A percentile compares a stretch with the other conserved stretches of the same genome.
phyloP scores from a whole-genome alignment of 1,140 invertebrate species.

The Chlorops oryzae region DNA sequence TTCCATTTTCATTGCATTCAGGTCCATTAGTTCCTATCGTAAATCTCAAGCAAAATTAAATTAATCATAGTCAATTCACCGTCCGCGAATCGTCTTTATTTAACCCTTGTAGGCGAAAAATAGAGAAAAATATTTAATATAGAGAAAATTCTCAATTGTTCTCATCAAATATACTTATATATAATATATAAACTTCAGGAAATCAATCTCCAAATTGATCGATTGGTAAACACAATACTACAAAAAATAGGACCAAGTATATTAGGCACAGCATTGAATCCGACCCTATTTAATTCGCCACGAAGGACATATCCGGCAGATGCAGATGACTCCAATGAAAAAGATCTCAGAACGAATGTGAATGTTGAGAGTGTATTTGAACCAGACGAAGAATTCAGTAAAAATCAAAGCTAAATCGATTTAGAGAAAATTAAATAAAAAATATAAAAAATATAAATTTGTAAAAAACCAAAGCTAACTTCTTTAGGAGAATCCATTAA shows the following conservation, averaged over 20 bases:
- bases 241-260: constrained; percentile 37
- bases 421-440: constrained; percentile 1
- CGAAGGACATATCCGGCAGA: neutral
- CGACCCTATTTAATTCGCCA: constrained; percentile 18
- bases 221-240: constrained; percentile 40
- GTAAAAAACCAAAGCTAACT: constrained; percentile 4
- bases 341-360: neutral
- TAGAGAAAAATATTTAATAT: too few species aligned
- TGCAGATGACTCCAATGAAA: neutral
- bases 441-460: neutral
- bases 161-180: neutral
- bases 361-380: constrained; percentile 1
- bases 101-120: too few species aligned
- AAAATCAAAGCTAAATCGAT: neutral
- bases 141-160: neutral
- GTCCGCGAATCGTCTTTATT: too few species aligned
- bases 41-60: too few species aligned
- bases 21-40: too few species aligned
- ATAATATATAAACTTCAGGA: constrained; percentile 20
- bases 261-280: constrained; percentile 37
- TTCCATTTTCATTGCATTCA: too few species aligned
- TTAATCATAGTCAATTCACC: too few species aligned
- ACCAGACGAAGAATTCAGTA: constrained; percentile 15
- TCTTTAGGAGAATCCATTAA: neutral
- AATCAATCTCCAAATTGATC: constrained; percentile 45